Conservation (phyloP, 2,888 invertebrate genomes). For the Phalangium opilio region DNA sequence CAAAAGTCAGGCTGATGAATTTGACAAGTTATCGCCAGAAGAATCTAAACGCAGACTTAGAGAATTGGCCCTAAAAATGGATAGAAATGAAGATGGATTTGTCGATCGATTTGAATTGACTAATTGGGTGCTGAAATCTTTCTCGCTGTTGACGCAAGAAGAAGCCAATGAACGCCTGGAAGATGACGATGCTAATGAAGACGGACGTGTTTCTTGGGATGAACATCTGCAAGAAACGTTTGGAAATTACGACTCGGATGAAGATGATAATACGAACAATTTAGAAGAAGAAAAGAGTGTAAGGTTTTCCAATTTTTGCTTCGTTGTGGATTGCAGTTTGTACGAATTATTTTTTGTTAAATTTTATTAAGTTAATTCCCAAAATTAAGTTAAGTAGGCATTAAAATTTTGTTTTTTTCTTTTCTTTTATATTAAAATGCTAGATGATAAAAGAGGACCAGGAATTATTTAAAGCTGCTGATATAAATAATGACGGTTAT, state of each 20-base stretch:
- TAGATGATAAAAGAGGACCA: conserved; percentile 53
- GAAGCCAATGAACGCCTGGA: conserved; percentile 70
- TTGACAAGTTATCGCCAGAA: conserved; percentile 65
- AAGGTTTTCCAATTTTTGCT: no score
- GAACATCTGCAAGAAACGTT: conserved; percentile 83
- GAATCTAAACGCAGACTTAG: conserved; percentile 64
- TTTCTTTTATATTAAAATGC: conserved; percentile 4
- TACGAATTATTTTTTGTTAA: no score
- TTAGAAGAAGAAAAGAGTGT: neutral
- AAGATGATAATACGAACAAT: conserved; percentile 23
- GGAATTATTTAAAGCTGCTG: conserved; percentile 69
- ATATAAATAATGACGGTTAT: conserved; percentile 59
- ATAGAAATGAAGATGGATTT: conserved; percentile 57
- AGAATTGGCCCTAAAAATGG: conserved; percentile 69
- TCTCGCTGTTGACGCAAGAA: conserved; percentile 69
- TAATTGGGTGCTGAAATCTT: conserved; percentile 83
- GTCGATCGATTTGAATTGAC: conserved; percentile 70
- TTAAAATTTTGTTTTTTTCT: neutral
- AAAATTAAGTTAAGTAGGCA: neutral
- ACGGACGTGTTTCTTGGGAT: conserved; percentile 68
- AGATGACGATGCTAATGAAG: conserved; percentile 67
- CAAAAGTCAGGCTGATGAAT: conserved; percentile 78
- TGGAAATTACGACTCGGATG: conserved; percentile 44
- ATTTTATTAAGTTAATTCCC: no score
- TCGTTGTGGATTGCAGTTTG: no score